Conservation (phyloP, 1,140 invertebrate species). For the Limonius californicus region DNA sequence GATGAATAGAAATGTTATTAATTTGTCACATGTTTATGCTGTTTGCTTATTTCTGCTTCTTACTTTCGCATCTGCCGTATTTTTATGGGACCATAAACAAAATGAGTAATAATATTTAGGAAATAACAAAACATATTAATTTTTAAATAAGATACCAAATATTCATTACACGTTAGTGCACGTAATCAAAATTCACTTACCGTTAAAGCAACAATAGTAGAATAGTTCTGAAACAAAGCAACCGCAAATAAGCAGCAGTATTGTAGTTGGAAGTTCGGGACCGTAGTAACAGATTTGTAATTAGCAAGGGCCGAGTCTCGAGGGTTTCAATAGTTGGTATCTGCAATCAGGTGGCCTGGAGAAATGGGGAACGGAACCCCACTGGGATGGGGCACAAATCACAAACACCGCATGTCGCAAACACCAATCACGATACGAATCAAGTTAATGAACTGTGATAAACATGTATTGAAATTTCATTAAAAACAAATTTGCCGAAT, state of each 20-base stretch:
- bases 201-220: too few species aligned
- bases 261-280: not conserved
- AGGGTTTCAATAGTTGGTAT: not conserved
- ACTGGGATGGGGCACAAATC: slow-evolving; percentile 4
- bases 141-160: too few species aligned
- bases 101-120: too few species aligned
- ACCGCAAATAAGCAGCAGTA: not conserved
- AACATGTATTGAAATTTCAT: slow-evolving; percentile 17
- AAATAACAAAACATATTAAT: too few species aligned
- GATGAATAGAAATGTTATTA: too few species aligned
- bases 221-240: not conserved
- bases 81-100: too few species aligned
- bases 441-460: slow-evolving; percentile 18
- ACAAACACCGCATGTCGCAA: slow-evolving; percentile 16
- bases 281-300: slow-evolving; percentile 13
- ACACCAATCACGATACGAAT: slow-evolving; percentile 10
- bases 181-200: too few species aligned
- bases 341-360: slow-evolving; percentile 7
- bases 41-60: too few species aligned
- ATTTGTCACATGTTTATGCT: too few species aligned
- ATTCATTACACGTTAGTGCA: too few species aligned
- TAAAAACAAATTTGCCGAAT: slow-evolving; percentile 7
- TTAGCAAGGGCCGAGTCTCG: slow-evolving; percentile 4
- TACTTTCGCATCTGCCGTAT: too few species aligned
- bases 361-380: not conserved